Conservation (phyloP, 2,888 invertebrate genomes). For the Erebia ligea region DNA sequence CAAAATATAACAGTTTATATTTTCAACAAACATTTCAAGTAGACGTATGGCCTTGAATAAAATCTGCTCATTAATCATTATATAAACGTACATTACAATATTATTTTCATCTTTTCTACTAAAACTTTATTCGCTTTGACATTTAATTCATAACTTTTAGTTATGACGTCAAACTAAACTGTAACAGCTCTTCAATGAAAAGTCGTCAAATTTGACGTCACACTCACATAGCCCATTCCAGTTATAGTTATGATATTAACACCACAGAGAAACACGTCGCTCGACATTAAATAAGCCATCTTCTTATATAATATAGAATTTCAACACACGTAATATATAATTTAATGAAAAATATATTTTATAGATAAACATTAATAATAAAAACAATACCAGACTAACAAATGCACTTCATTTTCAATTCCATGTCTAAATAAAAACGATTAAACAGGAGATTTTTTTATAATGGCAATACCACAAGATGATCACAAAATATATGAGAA, state of each 20-base stretch:
- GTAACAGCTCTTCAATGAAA: neutral
- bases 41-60: slow-evolving; percentile 45
- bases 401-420: slow-evolving; percentile 72
- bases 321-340: slow-evolving; percentile 48
- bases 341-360: slow-evolving; percentile 63
- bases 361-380: slow-evolving; percentile 41
- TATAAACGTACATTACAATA: slow-evolving; percentile 45
- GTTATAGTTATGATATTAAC: neutral
- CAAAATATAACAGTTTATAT: slow-evolving; percentile 47
- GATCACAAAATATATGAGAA: neutral
- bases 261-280: slow-evolving; percentile 21
- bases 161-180: neutral
- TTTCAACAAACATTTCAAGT: slow-evolving; percentile 37
- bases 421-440: slow-evolving; percentile 55
- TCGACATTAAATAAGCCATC: slow-evolving; percentile 59
- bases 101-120: slow-evolving; percentile 26
- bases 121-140: neutral
- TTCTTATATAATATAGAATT: slow-evolving; percentile 45
- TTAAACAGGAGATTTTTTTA: slow-evolving; percentile 48
- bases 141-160: neutral
- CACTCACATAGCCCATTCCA: neutral
- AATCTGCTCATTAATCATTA: slow-evolving; percentile 48
- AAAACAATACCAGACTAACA: slow-evolving; percentile 56
- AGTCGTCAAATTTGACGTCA: neutral
- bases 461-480: slow-evolving; percentile 64